A percentile compares a stretch with the other conserved stretches of the same genome.
Evolutionary conservation across 2,888 invertebrate species (phyloP).

Genomic region (Notodonta dromedarius): DNA sequence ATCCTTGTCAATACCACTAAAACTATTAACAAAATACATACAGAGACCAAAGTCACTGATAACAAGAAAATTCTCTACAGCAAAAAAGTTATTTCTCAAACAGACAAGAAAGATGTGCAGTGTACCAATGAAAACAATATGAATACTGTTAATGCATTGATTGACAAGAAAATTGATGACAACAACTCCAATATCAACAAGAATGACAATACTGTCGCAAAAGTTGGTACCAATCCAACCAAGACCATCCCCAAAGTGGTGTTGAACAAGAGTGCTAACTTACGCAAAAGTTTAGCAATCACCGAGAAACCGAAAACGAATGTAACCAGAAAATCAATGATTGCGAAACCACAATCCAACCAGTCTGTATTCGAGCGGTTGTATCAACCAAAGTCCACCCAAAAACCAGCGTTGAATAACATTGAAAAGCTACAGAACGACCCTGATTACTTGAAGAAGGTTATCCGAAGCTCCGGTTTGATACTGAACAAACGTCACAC

Average conservation of each 20-base stretch:
- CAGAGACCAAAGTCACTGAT: constrained; percentile 10
- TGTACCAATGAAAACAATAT: background rate
- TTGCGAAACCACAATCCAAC: constrained; percentile 33
- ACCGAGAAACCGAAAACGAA: constrained; percentile 33
- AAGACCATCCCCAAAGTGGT: background rate
- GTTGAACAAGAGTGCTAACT: constrained; percentile 9
- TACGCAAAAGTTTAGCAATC: constrained; percentile 41
- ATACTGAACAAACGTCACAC: constrained; percentile 60
- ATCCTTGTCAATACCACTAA: background rate
- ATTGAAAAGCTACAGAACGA: constrained; percentile 56
- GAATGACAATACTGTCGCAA: constrained; percentile 6
- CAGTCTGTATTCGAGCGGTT: constrained; percentile 70
- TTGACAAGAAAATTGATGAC: constrained; percentile 6
- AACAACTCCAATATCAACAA: background rate
- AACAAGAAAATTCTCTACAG: background rate
- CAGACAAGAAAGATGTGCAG: background rate
- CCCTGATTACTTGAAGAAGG: constrained; percentile 57
- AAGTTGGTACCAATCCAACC: background rate
- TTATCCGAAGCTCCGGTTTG: constrained; percentile 50
- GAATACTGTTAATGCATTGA: background rate
- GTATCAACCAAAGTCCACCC: constrained; percentile 62
- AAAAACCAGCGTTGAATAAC: constrained; percentile 38
- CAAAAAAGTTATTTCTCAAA: too few species aligned
- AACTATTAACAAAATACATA: constrained; percentile 19
- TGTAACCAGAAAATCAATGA: constrained; percentile 44